These are phyloP conservation scores for Miltochrista miniata DNA, from an alignment of 2,888 invertebrate species.

Conservation along the genomic window DNA sequence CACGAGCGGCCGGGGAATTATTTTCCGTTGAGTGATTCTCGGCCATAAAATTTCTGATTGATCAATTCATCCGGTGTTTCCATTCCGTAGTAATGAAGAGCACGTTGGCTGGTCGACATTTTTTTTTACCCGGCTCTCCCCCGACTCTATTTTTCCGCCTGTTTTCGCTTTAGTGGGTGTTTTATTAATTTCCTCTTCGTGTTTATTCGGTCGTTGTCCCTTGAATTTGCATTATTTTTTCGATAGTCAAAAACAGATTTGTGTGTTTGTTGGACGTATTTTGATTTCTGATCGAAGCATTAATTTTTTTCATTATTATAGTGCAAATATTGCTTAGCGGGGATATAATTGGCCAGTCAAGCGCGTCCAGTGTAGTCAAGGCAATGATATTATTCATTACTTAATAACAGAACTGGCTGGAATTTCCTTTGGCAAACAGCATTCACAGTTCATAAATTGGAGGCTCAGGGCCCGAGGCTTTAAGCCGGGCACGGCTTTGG, in stretches of 20 bases:
- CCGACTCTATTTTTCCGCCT: slow-evolving; percentile 75
- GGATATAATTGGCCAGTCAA: too few species aligned
- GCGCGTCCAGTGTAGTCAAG: too few species aligned
- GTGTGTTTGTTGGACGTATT: slow-evolving; percentile 26
- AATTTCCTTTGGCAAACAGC: too few species aligned
- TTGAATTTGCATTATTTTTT: slow-evolving; percentile 40
- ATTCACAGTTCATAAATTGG: too few species aligned
- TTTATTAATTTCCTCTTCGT: slow-evolving; percentile 74
- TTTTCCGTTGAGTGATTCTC: slow-evolving; percentile 83
- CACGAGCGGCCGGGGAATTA: slow-evolving; percentile 77
- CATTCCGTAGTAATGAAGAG: slow-evolving; percentile 78
- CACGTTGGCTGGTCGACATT: slow-evolving; percentile 70
- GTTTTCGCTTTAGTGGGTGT: slow-evolving; percentile 78
- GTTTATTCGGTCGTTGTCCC: slow-evolving; percentile 42
- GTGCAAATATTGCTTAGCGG: too few species aligned
- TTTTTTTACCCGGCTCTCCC: slow-evolving; percentile 48
- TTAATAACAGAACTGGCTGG: too few species aligned
- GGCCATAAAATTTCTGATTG: slow-evolving; percentile 83
- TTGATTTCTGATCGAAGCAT: background rate
- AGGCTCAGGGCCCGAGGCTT: too few species aligned
- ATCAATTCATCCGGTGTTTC: slow-evolving; percentile 82
- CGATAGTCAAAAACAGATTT: slow-evolving; percentile 67
- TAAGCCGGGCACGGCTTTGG: too few species aligned
- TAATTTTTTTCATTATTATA: too few species aligned
- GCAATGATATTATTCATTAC: too few species aligned